Conservation (phyloP, 2,888 invertebrate species). For the Campaea margaritaria region DNA sequence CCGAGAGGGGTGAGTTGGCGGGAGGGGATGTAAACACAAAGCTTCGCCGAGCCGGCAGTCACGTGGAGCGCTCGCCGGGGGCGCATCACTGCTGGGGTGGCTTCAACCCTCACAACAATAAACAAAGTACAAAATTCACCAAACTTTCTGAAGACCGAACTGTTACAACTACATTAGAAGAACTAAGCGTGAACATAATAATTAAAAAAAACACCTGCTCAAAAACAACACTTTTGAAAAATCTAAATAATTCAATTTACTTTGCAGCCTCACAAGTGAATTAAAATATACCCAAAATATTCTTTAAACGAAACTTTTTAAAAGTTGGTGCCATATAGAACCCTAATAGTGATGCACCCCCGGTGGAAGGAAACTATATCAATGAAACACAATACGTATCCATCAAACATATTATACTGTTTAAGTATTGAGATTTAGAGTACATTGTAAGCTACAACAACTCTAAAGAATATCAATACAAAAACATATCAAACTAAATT, state of each 20-base stretch:
- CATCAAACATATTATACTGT: slow-evolving; percentile 53
- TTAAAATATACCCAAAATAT: not conserved
- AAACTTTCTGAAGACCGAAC: slow-evolving; percentile 19
- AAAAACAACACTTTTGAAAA: slow-evolving; percentile 6
- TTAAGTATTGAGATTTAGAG: slow-evolving; percentile 74
- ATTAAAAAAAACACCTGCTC: slow-evolving; percentile 19
- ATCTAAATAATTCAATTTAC: not conserved
- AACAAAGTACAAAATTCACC: slow-evolving; percentile 21
- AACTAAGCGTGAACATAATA: slow-evolving; percentile 2
- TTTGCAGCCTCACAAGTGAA: not conserved
- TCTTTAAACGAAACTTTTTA: not conserved
- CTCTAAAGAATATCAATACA: slow-evolving; percentile 83
- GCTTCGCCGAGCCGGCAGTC: slow-evolving; percentile 78
- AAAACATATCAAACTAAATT: slow-evolving; percentile 78
- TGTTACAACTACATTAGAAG: slow-evolving; percentile 2
- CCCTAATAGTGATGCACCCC: slow-evolving; percentile 79
- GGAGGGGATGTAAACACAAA: slow-evolving; percentile 79
- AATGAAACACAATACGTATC: slow-evolving; percentile 47
- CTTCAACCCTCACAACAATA: slow-evolving; percentile 44
- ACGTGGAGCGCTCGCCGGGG: slow-evolving; percentile 83
- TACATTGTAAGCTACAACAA: slow-evolving; percentile 78
- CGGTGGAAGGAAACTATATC: slow-evolving; percentile 48
- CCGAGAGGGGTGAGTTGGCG: slow-evolving; percentile 38
- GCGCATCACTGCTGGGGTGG: slow-evolving; percentile 83
- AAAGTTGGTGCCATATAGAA: slow-evolving; percentile 19